These are phyloP conservation scores for Onychomys leucogaster DNA, from an alignment of 2,797 vertebrate species.

Conservation along the genomic window DNA sequence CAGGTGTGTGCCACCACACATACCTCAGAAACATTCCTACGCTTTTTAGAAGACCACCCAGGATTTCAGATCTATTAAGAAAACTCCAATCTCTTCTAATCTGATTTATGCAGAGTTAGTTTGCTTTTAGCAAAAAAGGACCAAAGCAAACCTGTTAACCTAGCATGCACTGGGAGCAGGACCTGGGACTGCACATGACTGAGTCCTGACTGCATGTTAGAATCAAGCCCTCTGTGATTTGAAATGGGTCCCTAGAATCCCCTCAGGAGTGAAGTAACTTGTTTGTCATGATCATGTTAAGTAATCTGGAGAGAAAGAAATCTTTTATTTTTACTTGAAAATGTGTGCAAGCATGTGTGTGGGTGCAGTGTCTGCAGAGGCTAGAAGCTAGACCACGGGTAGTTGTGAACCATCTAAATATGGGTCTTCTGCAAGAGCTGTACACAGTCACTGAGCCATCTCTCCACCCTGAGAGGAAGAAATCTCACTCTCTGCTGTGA, in stretches of 20 bases:
- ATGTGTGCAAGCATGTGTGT: neutral
- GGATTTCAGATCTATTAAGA: constrained; percentile 35
- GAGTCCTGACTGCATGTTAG: neutral
- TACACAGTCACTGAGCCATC: neutral
- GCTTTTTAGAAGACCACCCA: constrained; percentile 7
- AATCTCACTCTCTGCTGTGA: neutral
- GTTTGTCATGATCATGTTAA: constrained; percentile 19
- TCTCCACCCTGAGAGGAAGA: neutral
- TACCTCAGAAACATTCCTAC: neutral
- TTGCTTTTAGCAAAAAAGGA: constrained; percentile 31
- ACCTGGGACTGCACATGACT: neutral
- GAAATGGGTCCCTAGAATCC: constrained; percentile 4
- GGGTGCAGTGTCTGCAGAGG: neutral
- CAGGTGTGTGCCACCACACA: neutral
- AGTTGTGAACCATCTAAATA: neutral
- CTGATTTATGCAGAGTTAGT: constrained; percentile 25
- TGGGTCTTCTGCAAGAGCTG: neutral
- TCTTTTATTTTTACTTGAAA: neutral
- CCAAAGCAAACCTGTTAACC: constrained; percentile 39
- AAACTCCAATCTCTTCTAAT: constrained; percentile 2
- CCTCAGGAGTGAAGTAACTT: constrained; percentile 13
- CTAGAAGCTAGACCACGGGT: neutral
- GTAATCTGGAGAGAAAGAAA: constrained; percentile 53
- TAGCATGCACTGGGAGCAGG: neutral
- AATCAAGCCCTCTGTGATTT: constrained; percentile 1